A percentile compares a stretch with the other conserved stretches of the same genome.
Evolutionary conservation across 2,888 invertebrate genomes (phyloP).

Genomic region (Andrena trimmerana): DNA sequence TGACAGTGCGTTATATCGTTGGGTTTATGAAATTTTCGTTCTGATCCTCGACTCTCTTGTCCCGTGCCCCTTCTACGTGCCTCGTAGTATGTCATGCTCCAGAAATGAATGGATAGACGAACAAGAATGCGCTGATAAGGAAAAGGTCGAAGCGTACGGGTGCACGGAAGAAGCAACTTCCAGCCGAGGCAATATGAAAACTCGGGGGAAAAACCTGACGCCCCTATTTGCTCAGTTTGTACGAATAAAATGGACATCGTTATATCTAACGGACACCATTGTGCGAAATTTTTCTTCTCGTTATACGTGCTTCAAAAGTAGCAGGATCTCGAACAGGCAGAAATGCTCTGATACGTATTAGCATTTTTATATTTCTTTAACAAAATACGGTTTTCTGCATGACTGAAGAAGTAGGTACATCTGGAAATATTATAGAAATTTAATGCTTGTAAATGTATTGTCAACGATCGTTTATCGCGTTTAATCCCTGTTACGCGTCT

Average conservation of each 20-base stretch:
- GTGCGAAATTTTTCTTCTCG: neutral
- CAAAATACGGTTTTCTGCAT: no score
- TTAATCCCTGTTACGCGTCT: no score
- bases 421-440: neutral
- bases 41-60: slow-evolving; percentile 22
- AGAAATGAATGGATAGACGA: slow-evolving; percentile 47
- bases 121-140: slow-evolving; percentile 51
- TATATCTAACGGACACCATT: slow-evolving; percentile 18
- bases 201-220: slow-evolving; percentile 25
- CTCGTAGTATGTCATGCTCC: slow-evolving; percentile 8
- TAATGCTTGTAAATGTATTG: neutral
- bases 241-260: slow-evolving; percentile 51
- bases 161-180: neutral
- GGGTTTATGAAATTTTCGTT: slow-evolving; percentile 57
- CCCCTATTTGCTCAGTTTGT: slow-evolving; percentile 36
- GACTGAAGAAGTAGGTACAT: no score
- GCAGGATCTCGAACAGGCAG: neutral
- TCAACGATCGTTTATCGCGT: no score
- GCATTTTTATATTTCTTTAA: no score
- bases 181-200: slow-evolving; percentile 39
- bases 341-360: neutral
- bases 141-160: slow-evolving; percentile 25
- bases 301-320: slow-evolving; percentile 10
- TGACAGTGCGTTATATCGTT: slow-evolving; percentile 39
- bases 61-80: slow-evolving; percentile 19